Evolutionary conservation across 1,140 invertebrate species (phyloP).

Genomic region (Atta texana): DNA sequence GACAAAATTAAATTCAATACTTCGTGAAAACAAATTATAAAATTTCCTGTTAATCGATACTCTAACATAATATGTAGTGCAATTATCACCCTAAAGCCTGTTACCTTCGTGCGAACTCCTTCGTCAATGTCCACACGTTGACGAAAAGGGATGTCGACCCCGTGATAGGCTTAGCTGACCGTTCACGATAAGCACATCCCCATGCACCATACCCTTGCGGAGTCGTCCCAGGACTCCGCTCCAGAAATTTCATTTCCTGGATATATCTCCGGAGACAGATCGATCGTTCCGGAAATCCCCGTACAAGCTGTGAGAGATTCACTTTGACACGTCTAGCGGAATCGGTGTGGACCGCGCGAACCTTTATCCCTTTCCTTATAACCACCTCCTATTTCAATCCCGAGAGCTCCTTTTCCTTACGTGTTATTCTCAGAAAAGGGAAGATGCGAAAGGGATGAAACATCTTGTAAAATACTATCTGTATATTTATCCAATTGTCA

Average conservation of each 20-base stretch:
- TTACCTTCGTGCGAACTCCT: neutral
- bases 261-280: constrained; percentile 71
- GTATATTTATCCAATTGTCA: neutral
- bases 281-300: constrained; percentile 66
- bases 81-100: neutral
- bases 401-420: constrained; percentile 34
- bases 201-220: constrained; percentile 58
- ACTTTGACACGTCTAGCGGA: constrained; percentile 66
- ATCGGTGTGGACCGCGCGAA: constrained; percentile 49
- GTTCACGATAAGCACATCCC: constrained; percentile 63
- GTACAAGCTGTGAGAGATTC: constrained; percentile 59
- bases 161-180: constrained; percentile 58
- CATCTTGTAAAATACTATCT: neutral
- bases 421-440: constrained; percentile 26
- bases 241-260: constrained; percentile 73
- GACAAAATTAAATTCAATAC: neutral
- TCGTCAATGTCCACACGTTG: constrained; percentile 14
- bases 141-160: constrained; percentile 53
- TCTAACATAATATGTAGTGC: neutral
- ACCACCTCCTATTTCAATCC: constrained; percentile 36
- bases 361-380: constrained; percentile 60
- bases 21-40: neutral
- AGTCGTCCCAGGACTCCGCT: constrained; percentile 41
- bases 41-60: neutral
- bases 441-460: neutral